A percentile compares a stretch with the other conserved stretches of the same genome.
phyloP scores from a whole-genome alignment of 2,888 invertebrate species.

The Subacronicta megacephala region DNA sequence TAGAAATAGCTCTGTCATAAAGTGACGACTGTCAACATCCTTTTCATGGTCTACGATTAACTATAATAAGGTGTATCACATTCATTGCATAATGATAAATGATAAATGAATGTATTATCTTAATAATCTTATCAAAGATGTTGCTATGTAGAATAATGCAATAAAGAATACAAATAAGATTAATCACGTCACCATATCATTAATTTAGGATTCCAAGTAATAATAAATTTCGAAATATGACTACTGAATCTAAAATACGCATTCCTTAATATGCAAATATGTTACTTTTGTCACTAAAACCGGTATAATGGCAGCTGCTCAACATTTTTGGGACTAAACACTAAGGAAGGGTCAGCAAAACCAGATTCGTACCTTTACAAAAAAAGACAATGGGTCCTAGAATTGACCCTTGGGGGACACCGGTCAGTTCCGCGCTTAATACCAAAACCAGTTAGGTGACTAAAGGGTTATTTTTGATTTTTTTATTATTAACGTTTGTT shows the following conservation, averaged over 20 bases:
- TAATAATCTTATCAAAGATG: neutral
- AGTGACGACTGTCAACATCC: no score
- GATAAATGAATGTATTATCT: no score
- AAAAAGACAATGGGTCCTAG: slow-evolving; percentile 76
- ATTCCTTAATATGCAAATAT: slow-evolving; percentile 57
- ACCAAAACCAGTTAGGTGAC: slow-evolving; percentile 78
- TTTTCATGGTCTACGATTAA: no score
- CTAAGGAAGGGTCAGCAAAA: slow-evolving; percentile 87
- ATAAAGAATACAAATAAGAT: neutral
- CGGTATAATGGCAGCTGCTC: slow-evolving; percentile 79
- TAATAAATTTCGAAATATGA: slow-evolving; percentile 40
- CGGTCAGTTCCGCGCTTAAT: slow-evolving; percentile 79
- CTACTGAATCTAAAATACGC: slow-evolving; percentile 41
- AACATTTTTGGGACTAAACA: slow-evolving; percentile 68
- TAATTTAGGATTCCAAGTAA: slow-evolving; percentile 15
- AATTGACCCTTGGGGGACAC: slow-evolving; percentile 84
- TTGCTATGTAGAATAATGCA: no score
- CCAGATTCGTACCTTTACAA: slow-evolving; percentile 86
- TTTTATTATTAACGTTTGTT: slow-evolving; percentile 70
- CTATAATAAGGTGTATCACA: no score
- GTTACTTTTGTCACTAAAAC: slow-evolving; percentile 67
- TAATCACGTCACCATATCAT: slow-evolving; percentile 3
- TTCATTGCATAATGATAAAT: no score
- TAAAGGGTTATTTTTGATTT: slow-evolving; percentile 75
- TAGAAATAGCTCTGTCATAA: no score